phyloP scores from a whole-genome alignment of 2,113 vertebrate genomes.

The Hippopotamus amphibius region DNA sequence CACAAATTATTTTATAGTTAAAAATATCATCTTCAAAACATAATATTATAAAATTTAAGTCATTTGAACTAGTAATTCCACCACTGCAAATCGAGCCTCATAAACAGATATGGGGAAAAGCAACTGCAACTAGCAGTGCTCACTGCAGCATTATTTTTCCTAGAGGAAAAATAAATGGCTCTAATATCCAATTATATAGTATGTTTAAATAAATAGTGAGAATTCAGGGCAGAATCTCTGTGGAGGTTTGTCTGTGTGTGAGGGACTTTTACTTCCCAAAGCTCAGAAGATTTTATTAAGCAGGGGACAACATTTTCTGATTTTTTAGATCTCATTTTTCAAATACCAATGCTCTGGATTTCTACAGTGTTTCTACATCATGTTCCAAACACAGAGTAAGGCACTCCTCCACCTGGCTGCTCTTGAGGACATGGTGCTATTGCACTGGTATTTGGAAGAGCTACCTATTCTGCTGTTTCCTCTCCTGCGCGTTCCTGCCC shows the following conservation, averaged over 20 bases:
- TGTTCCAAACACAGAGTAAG: neutral
- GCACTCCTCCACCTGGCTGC: neutral
- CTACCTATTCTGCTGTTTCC: neutral
- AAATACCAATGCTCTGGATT: slow-evolving; percentile 13
- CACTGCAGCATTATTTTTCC: neutral
- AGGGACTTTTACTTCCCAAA: slow-evolving; percentile 50
- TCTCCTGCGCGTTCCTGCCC: neutral
- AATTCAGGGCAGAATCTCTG: slow-evolving; percentile 47
- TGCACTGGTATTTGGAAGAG: neutral
- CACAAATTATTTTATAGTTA: neutral
- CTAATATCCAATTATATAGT: neutral
- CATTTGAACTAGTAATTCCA: neutral
- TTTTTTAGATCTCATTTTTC: slow-evolving; percentile 46
- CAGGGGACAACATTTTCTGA: slow-evolving; percentile 18
- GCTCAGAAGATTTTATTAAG: slow-evolving; percentile 65
- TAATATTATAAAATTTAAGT: neutral
- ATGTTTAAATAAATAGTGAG: slow-evolving; percentile 45
- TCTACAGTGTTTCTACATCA: neutral
- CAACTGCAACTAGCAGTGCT: neutral
- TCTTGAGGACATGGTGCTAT: neutral
- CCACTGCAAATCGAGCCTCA: neutral
- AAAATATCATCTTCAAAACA: neutral
- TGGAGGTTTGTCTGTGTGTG: neutral
- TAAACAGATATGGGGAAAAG: neutral
- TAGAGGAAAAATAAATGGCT: neutral